Evolutionary conservation across 1,140 invertebrate genomes (phyloP), one percentile per base, ranked within the genome.

Genomic region (Homalodisca vitripennis): DNA sequence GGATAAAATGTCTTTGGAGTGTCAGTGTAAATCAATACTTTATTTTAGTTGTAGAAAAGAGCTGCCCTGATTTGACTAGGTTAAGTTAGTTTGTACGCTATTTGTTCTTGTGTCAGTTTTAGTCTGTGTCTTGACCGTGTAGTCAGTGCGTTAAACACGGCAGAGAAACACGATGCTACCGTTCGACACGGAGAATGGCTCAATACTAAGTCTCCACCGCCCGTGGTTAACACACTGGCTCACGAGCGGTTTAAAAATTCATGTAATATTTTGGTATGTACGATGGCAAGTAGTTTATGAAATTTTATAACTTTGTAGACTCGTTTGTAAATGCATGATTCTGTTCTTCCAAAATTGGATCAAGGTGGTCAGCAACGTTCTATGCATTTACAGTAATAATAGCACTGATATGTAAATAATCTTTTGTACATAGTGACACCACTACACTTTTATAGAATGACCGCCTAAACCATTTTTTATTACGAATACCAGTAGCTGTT

Each of bases 251-350:
- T 22, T 32, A 32, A 26, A 47, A 47, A 47, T 66, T 2, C 46
- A 66, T 47, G 63, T 66, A 47, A 66, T 66, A 66, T 66, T 66
- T 66, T 66, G 63, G 63, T 46, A 66, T 66, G 41, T 66, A 31
- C 20, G 31, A 46, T 27, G 41, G 26, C 22, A 22, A 47, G 34
- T 60, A 66, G 41, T 60, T 27, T 46, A 2, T 24, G 20, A 14
- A 32, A 46, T 66, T 46, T 66, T 66, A 46, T 66, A 41, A 22
- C 41, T 46, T 41, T 53, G 34, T 27, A 67, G 29, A 34, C 53
- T 31, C 30, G 66, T 67, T 57, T 51, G 30, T 47, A 51, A 47
- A 31, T 67, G 66, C 48, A 67, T 67, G 66, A 67, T 55, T 57
- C 47, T 53, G 66, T 67, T 67, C 66, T 57, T 67, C 48, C 48